Base-by-base conservation (phyloP, 64 coral and sea anemone species). In the Acropora tenuis region DNA sequence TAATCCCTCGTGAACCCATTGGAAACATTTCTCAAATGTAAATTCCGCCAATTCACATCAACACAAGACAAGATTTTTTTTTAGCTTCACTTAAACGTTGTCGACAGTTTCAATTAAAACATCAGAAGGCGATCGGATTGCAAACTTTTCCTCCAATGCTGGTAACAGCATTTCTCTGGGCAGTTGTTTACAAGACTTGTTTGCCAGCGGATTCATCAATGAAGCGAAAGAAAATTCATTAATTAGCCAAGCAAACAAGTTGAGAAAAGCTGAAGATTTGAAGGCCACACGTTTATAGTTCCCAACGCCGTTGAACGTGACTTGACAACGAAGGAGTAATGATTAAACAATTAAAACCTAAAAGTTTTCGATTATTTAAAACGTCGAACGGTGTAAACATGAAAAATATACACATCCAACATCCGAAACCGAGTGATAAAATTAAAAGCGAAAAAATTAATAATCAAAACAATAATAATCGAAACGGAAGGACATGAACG, bases 61-160 rank as follows among this genome's bases (percentile, higher is more conserved):
- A 6, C 40, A 9, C 41, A 19, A 75, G 75, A 78, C 48, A 17
- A 19, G 43, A 16, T 44, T 15, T 11, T 6, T 18, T 17, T 2
- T 48, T 77, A 3, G 6, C 15, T 12, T 78, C 43, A 48, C 10
- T 49, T 78, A 2, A 44, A 78, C 44, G 53, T 7, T 82, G 79
- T 44, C 57, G 79, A 82, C 53, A 82, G 79, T 80, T 80, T 80
- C 78, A 57, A 12, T 50, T 77, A 77, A 18, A 73, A 46, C 15
- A 43, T 76, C 74, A 43, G 45, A 78, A 48, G 16, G 45, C 45
- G 12, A 48, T 63, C 41, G 30, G 53, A 63, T 82, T 61, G 30
- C 79, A 17, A 78, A 47, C 47, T 50, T 71, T 4, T 30, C 15
- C 47, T 49, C 10, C 12, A 6, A 4, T 80, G 55, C 12, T 12